Percentiles rank a stretch among this genome's conserved stretches.
Evolutionary conservation across 2,113 vertebrate genomes (phyloP).

Genomic region (Setophaga kirtlandii): DNA sequence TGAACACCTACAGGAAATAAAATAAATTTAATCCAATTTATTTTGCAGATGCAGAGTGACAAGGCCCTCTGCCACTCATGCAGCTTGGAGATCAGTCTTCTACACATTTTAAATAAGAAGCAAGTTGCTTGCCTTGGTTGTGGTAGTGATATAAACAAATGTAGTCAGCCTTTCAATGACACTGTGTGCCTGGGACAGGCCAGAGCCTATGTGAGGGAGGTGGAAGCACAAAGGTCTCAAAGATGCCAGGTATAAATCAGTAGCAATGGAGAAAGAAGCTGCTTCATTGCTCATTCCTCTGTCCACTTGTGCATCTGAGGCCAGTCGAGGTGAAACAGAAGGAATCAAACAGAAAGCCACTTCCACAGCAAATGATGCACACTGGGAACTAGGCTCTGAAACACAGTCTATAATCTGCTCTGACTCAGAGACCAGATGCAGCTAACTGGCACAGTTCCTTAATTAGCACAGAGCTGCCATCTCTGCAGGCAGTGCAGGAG

Average conservation of each 20-base stretch:
- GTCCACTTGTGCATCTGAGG: neutral
- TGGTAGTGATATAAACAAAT: slow-evolving; percentile 36
- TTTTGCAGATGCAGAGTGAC: slow-evolving; percentile 47
- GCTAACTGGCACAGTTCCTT: neutral
- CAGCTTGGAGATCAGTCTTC: slow-evolving; percentile 41
- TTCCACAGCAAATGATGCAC: neutral
- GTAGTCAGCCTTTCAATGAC: neutral
- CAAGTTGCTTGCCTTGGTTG: slow-evolving; percentile 47
- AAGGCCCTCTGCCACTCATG: slow-evolving; percentile 42
- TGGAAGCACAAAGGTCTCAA: neutral
- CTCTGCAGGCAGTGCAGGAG: accelerated
- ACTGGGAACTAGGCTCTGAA: neutral
- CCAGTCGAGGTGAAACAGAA: neutral
- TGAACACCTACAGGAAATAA: slow-evolving; percentile 61
- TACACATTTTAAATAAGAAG: slow-evolving; percentile 57
- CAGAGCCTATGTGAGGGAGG: neutral
- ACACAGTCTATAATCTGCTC: neutral
- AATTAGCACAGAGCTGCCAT: neutral
- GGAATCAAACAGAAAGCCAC: neutral
- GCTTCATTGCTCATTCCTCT: neutral
- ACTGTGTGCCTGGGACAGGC: neutral
- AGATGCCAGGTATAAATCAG: neutral
- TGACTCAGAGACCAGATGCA: neutral
- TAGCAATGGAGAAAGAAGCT: neutral
- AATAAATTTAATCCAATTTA: slow-evolving; percentile 53